Base-by-base conservation (phyloP, 2,113 vertebrate species). In the Platanista minor region DNA sequence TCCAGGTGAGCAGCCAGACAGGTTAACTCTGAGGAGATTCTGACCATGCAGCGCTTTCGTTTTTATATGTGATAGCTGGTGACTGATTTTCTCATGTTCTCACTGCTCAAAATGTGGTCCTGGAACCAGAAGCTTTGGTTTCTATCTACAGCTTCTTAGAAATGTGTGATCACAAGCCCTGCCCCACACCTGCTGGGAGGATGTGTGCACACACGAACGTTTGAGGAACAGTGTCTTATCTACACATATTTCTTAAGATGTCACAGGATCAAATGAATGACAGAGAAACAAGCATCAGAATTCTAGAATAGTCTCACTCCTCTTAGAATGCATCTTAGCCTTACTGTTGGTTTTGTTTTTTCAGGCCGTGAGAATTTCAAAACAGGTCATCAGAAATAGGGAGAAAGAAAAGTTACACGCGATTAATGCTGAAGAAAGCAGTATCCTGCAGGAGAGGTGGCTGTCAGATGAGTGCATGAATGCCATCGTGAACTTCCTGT, bases 401-500 rank as follows among this genome's bases (percentile, higher is more conserved):
- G 99, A 99, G 66, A 99, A 98, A 96, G 98, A 99, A 62, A 99
- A 97, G 9, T 98, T 99, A 1, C 98, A 99, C 1, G 96, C 97
- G 0, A 96, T 99, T 46, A 99, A 99, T 77, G 93, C 98, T 0
- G 98, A 98, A 1, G 99, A 99, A 81, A 99, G 99, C 97, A 98
- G 98, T 46, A 62, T 97, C 7, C 98, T 99, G 92, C 85, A 1
- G 0, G 99, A 99, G 96, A 99, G 99, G 75, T 99, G 99, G 99
- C 66, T 87, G 12, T 99, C 99, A 0, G 99, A 99, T 1, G 99
- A 99, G 84, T 99, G 98, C 78, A 0, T 98, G 77, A 98, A 97
- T 52, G 99, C 99, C 14, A 43, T 99, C 96, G 98, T 98, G 97
- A 98, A 21, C 96, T 99, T 99, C 98, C 98, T 99, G 91, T 98